Evolutionary conservation across 2,888 invertebrate species (phyloP), one percentile per base, ranked within the genome.

Genomic region (Orthosia gracilis): DNA sequence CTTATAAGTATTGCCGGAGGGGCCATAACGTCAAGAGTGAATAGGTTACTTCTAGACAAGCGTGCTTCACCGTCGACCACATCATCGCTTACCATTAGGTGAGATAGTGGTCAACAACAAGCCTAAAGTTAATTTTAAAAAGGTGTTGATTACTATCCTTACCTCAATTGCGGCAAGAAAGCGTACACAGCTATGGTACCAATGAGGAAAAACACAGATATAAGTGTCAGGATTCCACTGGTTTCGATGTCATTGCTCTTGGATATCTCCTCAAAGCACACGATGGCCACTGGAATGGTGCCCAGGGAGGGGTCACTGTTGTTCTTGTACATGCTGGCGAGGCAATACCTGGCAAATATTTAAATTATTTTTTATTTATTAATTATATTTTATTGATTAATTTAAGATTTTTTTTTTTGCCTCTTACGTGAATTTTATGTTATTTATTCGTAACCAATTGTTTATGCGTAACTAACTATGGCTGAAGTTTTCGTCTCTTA

Each of bases 191-290:
- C 89, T 49, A 97, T 92, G 0, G 98, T 98, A 15, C 96, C 88
- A 13, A 97, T 85, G 0, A 98, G 93, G 86, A 97, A 98, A 31
- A 97, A 85, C 0, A 97, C 96, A 0, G 97, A 97, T n/a, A 97
- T 91, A 3, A 97, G 92, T 0, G 95, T 93, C 11, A 97, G 89
- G 13, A 94, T 91, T 1, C 97, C 95, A 65, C 92, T 94, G 54
- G 94, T 95, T 78, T 95, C 94, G 21, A 94, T 91, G 9, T 90
- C 88, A 69, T 85, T 88, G 93, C 96, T 54, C 94, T 98, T 82
- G 94, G 97, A 31, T 94, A 99, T 97, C 94, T 99, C 65, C 92
- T 99, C 93, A 98, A 99, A 96, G 80, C 96, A 96, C 2, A 96
- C 93, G 49, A 97, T 80, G 0, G 96, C 97, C 17, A 94, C 92